These are phyloP conservation scores for Margarornis squamiger DNA, from an alignment of 2,797 vertebrate genomes.

Conservation along the genomic window DNA sequence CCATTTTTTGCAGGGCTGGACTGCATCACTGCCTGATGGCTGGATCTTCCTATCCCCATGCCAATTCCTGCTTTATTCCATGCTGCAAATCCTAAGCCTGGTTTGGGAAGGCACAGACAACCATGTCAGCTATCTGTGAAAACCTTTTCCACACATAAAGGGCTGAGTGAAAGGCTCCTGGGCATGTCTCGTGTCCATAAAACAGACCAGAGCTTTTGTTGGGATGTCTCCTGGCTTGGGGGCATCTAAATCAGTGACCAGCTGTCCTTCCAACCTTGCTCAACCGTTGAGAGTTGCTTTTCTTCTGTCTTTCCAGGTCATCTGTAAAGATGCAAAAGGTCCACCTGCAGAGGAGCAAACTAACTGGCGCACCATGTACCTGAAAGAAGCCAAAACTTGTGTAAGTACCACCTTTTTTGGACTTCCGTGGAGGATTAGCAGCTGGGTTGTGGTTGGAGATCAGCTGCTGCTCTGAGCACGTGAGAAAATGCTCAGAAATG, in stretches of 20 bases:
- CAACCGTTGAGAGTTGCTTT: not conserved
- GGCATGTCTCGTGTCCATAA: not conserved
- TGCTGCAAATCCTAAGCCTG: not conserved
- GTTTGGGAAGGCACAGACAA: not conserved
- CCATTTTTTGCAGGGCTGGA: not conserved
- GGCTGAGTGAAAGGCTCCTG: not conserved
- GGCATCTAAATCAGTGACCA: not conserved
- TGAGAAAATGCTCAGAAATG: not conserved
- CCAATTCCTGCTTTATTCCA: not conserved
- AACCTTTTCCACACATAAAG: not conserved
- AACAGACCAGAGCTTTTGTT: not conserved
- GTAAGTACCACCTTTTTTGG: conserved; percentile 38
- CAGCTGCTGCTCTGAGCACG: not conserved
- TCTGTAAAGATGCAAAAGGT: not conserved
- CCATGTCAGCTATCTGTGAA: not conserved
- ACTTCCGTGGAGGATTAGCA: not conserved
- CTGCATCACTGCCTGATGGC: not conserved
- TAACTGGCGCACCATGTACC: not conserved
- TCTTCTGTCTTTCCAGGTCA: conserved; percentile 20
- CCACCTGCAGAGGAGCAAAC: not conserved
- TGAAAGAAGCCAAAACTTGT: conserved; percentile 41
- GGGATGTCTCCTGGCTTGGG: not conserved
- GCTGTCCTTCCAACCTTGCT: not conserved
- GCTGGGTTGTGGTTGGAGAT: not conserved
- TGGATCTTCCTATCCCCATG: not conserved